These are phyloP conservation scores for Trichonephila inaurata DNA, from an alignment of 1,140 invertebrate species.

Conservation along the genomic window DNA sequence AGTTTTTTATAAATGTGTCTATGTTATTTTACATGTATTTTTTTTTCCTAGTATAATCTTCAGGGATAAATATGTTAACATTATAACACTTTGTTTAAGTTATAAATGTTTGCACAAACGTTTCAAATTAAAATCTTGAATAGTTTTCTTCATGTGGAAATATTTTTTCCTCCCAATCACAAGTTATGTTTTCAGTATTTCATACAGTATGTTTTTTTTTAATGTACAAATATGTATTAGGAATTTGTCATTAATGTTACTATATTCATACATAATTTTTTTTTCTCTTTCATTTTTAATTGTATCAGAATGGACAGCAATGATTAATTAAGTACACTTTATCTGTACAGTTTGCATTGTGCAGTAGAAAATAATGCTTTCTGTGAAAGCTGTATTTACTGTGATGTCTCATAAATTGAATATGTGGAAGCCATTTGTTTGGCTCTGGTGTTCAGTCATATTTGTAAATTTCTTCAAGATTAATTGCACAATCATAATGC, in stretches of 20 bases:
- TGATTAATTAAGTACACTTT: slow-evolving; percentile 19
- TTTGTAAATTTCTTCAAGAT: slow-evolving; percentile 69
- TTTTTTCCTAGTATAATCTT: too few relatives aligned
- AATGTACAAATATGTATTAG: neutral
- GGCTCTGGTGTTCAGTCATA: slow-evolving; percentile 71
- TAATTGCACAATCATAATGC: slow-evolving; percentile 74
- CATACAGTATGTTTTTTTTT: neutral
- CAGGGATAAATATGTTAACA: neutral
- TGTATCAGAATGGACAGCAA: neutral
- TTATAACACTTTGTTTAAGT: neutral
- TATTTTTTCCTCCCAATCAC: neutral
- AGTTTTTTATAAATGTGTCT: too few relatives aligned
- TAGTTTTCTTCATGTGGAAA: neutral
- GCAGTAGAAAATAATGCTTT: slow-evolving; percentile 73
- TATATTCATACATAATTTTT: too few relatives aligned
- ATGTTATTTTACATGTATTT: too few relatives aligned
- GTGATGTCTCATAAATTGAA: slow-evolving; percentile 73
- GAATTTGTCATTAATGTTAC: neutral
- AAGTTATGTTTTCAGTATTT: neutral
- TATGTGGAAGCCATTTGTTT: slow-evolving; percentile 53
- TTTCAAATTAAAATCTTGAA: neutral
- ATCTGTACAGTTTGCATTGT: slow-evolving; percentile 69
- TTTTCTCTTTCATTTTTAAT: too few relatives aligned
- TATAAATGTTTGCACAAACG: slow-evolving; percentile 33
- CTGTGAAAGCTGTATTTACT: slow-evolving; percentile 75